phyloP scores from a whole-genome alignment of 1,140 invertebrate species.

The Pseudomyrmex sp. region DNA sequence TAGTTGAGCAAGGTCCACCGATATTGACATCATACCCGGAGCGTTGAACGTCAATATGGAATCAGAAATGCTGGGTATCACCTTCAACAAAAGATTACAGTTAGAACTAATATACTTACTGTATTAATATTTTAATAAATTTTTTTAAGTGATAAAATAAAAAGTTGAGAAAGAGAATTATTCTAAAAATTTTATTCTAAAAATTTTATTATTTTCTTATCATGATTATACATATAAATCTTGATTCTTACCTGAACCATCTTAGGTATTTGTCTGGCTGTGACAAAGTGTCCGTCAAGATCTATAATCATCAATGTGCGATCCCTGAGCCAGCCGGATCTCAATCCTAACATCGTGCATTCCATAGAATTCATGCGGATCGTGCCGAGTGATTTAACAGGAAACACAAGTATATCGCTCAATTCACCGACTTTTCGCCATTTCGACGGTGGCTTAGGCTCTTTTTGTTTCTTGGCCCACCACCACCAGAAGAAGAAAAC shows the following conservation, averaged over 20 bases:
- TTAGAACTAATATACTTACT: no score
- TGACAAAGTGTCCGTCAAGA: conserved; percentile 84
- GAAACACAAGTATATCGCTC: conserved; percentile 84
- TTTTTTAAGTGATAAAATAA: background rate
- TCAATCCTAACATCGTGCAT: conserved; percentile 84
- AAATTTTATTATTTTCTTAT: background rate
- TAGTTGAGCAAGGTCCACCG: conserved; percentile 85
- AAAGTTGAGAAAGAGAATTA: background rate
- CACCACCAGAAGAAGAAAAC: conserved; percentile 79
- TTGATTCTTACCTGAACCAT: conserved; percentile 83
- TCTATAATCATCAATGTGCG: conserved; percentile 85
- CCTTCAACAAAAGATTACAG: conserved; percentile 59
- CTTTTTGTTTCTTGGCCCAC: conserved; percentile 76
- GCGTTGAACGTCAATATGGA: conserved; percentile 84
- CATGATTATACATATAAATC: background rate
- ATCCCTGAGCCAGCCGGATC: conserved; percentile 85
- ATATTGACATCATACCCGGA: conserved; percentile 84
- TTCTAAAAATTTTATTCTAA: background rate
- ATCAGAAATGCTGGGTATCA: conserved; percentile 81
- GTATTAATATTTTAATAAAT: background rate
- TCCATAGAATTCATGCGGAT: conserved; percentile 78
- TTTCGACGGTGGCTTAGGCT: conserved; percentile 73
- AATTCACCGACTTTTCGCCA: conserved; percentile 85
- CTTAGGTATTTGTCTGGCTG: conserved; percentile 84
- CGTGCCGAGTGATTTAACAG: conserved; percentile 85